Evolutionary conservation across 2,888 invertebrate genomes (phyloP), one percentile per base, ranked within the genome.

Genomic region (Crocallis elinguaria): DNA sequence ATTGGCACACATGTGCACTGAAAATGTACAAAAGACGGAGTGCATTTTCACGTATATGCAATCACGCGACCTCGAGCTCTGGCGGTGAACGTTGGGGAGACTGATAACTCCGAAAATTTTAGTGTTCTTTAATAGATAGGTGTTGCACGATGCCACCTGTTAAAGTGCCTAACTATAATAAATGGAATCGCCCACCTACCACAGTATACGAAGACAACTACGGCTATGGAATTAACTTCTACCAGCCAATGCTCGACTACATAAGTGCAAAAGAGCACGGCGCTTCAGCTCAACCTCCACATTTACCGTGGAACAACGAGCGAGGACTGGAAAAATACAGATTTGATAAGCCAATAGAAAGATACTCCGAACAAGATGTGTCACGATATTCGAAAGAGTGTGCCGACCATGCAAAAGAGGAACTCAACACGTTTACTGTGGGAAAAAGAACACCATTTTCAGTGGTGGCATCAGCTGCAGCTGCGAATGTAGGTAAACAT

Each of bases 211-310:
- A 95, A 76, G 94, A 95, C 82, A 97, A 97, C 86, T 97, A 96
- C 86, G 95, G 95, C 65, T 96, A 94, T 82, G 96, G 95, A 43
- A 95, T 96, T 73, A 95, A 96, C 87, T 96, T 94, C 84, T 97
- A 97, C 86, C 95, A 96, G 82, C 96, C 96, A 39, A 96, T 97
- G 96, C 94, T 97, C 73, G 96, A 97, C 84, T 96, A 96, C 76
- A 94, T 97, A 67, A 94, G 95, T 75, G 93, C 93, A 35, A 95
- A 95, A 86, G 93, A 94, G 65, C 89, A 83, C 45, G 92, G 90
- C 45, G 66, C 79, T 12, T 51, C 73, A 12, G 67, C 77, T 0
- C 83, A 84, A 39, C 92, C 92, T 25, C 95, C 96, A 62, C 95
- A 96, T 84, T 87, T 96, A 63, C 96, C 96, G 51, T 95, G 94